Percentiles rank a stretch among this genome's conserved stretches.
These are phyloP conservation scores for Hydraecia micacea DNA, from an alignment of 2,888 invertebrate species.

Conservation along the genomic window DNA sequence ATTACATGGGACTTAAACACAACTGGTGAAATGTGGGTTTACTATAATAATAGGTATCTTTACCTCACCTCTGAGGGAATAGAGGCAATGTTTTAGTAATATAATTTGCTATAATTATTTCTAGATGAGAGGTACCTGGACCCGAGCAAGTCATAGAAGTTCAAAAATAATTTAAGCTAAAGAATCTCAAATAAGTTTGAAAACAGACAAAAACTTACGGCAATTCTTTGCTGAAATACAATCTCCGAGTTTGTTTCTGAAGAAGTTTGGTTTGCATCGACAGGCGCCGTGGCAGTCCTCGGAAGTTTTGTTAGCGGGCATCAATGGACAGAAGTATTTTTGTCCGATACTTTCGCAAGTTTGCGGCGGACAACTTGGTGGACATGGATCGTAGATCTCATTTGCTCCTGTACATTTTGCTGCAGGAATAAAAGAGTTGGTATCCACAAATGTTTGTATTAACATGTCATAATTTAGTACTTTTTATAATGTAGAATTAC, in stretches of 20 bases:
- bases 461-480: not conserved
- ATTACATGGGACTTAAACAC: not conserved
- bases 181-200: conserved; percentile 1
- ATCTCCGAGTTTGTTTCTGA: conserved; percentile 62
- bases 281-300: conserved; percentile 61
- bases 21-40: not conserved
- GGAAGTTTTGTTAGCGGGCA: conserved; percentile 8
- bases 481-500: not conserved
- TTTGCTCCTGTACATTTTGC: conserved; percentile 46
- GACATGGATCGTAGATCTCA: conserved; percentile 63
- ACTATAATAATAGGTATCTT: not conserved
- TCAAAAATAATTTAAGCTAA: not conserved
- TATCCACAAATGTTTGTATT: too few species aligned
- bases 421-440: not conserved
- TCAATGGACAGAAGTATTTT: conserved; percentile 53
- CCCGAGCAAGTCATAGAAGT: not conserved
- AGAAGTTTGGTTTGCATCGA: conserved; percentile 69
- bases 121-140: not conserved
- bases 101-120: not conserved
- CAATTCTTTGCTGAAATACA: conserved; percentile 64
- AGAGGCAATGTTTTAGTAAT: not conserved
- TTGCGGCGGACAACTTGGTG: conserved; percentile 66
- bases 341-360: conserved; percentile 65
- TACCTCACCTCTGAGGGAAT: not conserved
- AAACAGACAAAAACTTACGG: conserved; percentile 51